Base-by-base conservation (phyloP, 1,140 invertebrate species). In the Adoxophyes honmai region DNA sequence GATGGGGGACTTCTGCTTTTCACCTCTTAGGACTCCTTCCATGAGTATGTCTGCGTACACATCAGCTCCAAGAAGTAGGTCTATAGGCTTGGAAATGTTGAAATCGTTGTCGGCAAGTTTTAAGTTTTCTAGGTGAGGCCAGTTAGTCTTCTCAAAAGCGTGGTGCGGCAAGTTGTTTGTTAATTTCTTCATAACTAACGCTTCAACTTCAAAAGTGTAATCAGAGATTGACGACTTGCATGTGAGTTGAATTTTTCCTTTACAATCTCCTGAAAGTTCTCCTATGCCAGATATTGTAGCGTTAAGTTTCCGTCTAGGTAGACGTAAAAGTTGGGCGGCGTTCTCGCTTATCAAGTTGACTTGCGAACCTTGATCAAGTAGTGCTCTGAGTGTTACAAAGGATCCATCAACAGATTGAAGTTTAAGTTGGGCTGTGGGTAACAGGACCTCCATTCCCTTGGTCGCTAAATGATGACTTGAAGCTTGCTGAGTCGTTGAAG, bases 291-390 rank as follows among this genome's bases (percentile, higher is more conserved):
- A 34, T 8, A 52, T 15, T 14, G 33, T 11, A 5, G 18, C 51
- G 11, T 52, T 52, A 13, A 21, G 28, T 10, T 14, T n/a, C 10
- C 13, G 2, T 11, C 52, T 9, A 8, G 15, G 15, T 36, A 53
- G 6, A 4, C 13, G 8, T 15, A 53, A 14, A 5, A 3, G 13
- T 10, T 53, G 52, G 1, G 34, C 34, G 3, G 52, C 34, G 6
- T 35, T 9, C 14, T 53, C 34, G 2, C 14, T 36, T 5, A 35
- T 36, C 3, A 53, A 7, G 1, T 4, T 10, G 0, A 53, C 2
- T 15, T 53, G 52, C 1, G 52, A 53, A 13, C 52, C 52, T 36
- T 67, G 68, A 36, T 68, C 59, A 8, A 70, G 8, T 10, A 71
- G 55, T 1, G 57, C 62, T 9, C 62, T 51, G 15, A 64, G 34